A percentile compares a stretch with the other conserved stretches of the same genome.
Conservation (phyloP, 2,888 invertebrate genomes). For the Leptura quadrifasciata region DNA sequence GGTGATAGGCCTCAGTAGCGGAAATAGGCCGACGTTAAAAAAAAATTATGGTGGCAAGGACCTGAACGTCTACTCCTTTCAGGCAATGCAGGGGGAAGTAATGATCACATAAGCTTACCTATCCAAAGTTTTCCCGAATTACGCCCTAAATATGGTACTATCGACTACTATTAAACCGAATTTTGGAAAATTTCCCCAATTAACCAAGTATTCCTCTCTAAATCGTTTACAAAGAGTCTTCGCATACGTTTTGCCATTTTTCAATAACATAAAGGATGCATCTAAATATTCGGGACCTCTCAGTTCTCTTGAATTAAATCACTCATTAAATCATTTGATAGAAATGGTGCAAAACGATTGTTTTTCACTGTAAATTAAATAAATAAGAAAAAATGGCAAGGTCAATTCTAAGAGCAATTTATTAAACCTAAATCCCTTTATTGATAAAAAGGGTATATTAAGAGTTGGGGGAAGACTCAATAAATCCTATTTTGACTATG, state of each 20-base stretch:
- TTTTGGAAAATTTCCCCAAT: conserved; percentile 5
- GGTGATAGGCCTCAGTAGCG: too few species aligned
- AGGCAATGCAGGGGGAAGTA: not conserved
- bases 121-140: not conserved
- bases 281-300: conserved; percentile 9
- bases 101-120: not conserved
- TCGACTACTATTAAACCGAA: not conserved
- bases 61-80: conserved; percentile 32
- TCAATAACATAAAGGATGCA: not conserved
- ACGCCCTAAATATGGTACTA: not conserved
- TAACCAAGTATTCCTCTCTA: not conserved
- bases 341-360: conserved; percentile 13
- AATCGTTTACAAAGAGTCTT: conserved; percentile 8
- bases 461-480: conserved; percentile 46
- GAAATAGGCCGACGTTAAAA: not conserved
- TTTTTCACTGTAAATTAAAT: conserved; percentile 37
- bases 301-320: conserved; percentile 14
- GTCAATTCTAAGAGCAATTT: conserved; percentile 33
- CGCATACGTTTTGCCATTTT: not conserved
- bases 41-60: conserved; percentile 49
- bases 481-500: conserved; percentile 38
- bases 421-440: conserved; percentile 37
- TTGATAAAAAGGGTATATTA: conserved; percentile 39
- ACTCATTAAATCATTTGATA: conserved; percentile 23
- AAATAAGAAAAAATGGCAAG: conserved; percentile 20